A percentile compares a stretch with the other conserved stretches of the same genome.
Conservation (phyloP, 2,797 vertebrate genomes). For the Moxostoma hubbsi region DNA sequence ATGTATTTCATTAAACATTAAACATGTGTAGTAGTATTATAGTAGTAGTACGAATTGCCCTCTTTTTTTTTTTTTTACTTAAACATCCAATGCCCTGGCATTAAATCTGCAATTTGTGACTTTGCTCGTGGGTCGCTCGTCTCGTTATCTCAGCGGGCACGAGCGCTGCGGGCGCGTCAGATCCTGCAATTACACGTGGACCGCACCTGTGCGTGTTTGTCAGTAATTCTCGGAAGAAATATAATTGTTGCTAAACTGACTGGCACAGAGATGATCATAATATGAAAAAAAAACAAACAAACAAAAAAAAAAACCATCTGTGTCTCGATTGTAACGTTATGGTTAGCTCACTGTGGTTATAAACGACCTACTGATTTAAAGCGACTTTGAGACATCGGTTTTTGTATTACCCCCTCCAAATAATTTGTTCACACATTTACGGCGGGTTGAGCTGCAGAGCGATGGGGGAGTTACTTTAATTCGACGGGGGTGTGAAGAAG, state of each 20-base stretch:
- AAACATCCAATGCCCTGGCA: no score
- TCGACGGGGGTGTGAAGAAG: conserved; percentile 16
- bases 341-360: not conserved
- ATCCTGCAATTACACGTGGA: not conserved
- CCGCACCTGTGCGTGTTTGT: not conserved
- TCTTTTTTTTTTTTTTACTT: no score
- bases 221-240: not conserved
- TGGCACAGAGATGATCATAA: not conserved
- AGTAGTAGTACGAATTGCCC: no score
- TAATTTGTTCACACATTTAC: not conserved
- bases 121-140: no score
- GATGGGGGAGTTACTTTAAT: conserved; percentile 6
- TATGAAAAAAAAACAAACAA: not conserved
- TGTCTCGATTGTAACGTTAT: not conserved
- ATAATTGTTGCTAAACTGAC: conserved; percentile 9
- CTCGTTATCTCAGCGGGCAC: no score
- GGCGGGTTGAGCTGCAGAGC: not conserved
- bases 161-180: no score
- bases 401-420: not conserved
- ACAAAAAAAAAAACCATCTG: conserved; percentile 33
- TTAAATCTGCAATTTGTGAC: no score
- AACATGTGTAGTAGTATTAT: no score
- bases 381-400: no score
- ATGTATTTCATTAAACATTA: no score
- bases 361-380: not conserved